phyloP scores from a whole-genome alignment of 2,888 invertebrate genomes.

The Apocheima hispidaria region DNA sequence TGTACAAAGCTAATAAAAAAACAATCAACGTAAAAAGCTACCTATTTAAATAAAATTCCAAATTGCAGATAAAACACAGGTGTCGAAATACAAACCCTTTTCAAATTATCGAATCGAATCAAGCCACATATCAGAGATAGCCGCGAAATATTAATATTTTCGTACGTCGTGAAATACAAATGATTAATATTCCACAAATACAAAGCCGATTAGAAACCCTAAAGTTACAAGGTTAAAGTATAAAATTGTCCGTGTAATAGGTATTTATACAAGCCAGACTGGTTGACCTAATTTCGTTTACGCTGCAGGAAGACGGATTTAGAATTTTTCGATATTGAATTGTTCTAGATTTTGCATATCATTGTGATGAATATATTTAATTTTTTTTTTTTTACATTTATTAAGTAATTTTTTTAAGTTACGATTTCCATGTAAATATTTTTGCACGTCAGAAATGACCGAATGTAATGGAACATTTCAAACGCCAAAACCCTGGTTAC shows the following conservation, averaged over 20 bases:
- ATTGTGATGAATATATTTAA: not conserved
- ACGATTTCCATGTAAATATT: too few species aligned
- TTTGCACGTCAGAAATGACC: too few species aligned
- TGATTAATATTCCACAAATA: slow-evolving; percentile 22
- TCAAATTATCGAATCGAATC: slow-evolving; percentile 27
- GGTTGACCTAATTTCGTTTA: slow-evolving; percentile 44
- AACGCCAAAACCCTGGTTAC: too few species aligned
- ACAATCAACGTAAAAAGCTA: not conserved
- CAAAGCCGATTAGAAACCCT: slow-evolving; percentile 1
- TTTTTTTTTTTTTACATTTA: too few species aligned
- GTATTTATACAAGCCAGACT: slow-evolving; percentile 34
- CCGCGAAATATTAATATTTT: slow-evolving; percentile 25
- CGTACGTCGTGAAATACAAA: slow-evolving; percentile 18
- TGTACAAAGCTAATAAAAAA: slow-evolving; percentile 1
- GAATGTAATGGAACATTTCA: too few species aligned
- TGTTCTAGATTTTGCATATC: slow-evolving; percentile 20
- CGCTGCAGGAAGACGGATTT: slow-evolving; percentile 40
- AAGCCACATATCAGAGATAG: slow-evolving; percentile 16
- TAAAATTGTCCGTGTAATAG: slow-evolving; percentile 6
- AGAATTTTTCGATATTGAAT: slow-evolving; percentile 31
- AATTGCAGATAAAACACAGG: not conserved
- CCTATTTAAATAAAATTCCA: not conserved
- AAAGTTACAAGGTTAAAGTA: not conserved
- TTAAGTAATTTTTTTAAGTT: too few species aligned
- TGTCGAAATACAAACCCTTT: slow-evolving; percentile 27